Percentiles rank a stretch among this genome's conserved stretches.
Conservation (phyloP, 2,888 invertebrate species). For the Agapetus fuscipes region DNA sequence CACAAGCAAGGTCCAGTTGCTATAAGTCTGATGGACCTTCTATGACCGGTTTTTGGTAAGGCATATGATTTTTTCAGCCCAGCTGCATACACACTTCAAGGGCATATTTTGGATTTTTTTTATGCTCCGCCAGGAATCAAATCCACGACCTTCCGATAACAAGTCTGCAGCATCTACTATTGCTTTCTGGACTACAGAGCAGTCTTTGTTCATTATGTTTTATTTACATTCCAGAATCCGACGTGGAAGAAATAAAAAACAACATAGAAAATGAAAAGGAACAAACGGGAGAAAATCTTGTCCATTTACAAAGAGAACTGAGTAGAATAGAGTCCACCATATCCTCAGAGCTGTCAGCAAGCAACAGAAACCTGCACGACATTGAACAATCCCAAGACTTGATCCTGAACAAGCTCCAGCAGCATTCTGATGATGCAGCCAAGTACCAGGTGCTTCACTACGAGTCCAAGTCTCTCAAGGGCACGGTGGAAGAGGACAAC, state of each 20-base stretch:
- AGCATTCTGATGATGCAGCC: constrained; percentile 32
- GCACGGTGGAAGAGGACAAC: constrained; percentile 39
- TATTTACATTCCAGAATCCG: constrained; percentile 13
- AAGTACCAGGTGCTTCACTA: constrained; percentile 39
- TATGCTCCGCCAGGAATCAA: too few relatives aligned
- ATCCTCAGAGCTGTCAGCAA: constrained; percentile 32
- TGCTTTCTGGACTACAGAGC: too few relatives aligned
- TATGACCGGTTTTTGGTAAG: too few relatives aligned
- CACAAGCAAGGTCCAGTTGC: too few relatives aligned
- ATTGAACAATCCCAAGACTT: constrained; percentile 26
- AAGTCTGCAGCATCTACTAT: too few relatives aligned
- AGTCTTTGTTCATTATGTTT: background rate
- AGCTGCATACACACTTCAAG: too few relatives aligned
- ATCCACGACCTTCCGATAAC: too few relatives aligned
- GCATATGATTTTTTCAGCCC: too few relatives aligned
- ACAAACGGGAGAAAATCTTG: constrained; percentile 19
- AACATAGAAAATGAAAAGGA: constrained; percentile 19
- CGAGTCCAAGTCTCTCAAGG: constrained; percentile 40
- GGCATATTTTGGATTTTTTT: too few relatives aligned
- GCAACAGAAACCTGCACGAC: constrained; percentile 30
- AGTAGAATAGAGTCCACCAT: constrained; percentile 30
- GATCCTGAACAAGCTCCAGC: constrained; percentile 23
- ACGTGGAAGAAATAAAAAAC: constrained; percentile 19
- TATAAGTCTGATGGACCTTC: too few relatives aligned
- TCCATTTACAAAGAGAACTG: constrained; percentile 24